A percentile compares a stretch with the other conserved stretches of the same genome.
These are phyloP conservation scores for Rhinoptilus africanus DNA, from an alignment of 2,113 vertebrate species.

Conservation along the genomic window DNA sequence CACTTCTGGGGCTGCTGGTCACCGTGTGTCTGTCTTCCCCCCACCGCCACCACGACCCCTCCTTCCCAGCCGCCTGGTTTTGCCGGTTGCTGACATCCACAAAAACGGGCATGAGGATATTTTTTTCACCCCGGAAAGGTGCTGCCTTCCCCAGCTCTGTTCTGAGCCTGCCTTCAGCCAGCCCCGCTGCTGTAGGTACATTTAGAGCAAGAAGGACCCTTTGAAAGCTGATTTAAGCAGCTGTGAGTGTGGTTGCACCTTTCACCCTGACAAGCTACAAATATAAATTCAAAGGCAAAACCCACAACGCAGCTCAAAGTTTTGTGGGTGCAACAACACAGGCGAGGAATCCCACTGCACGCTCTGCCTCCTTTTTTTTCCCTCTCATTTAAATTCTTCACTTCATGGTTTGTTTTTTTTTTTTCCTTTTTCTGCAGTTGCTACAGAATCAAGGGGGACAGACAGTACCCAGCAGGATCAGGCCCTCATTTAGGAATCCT, in stretches of 20 bases:
- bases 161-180: not conserved
- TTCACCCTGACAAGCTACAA: not conserved
- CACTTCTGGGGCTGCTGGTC: not conserved
- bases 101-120: not conserved
- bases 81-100: not conserved
- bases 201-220: not conserved
- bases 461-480: not conserved
- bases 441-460: not conserved
- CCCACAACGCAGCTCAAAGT: not conserved
- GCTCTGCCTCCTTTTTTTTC: not conserved
- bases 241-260: accelerated
- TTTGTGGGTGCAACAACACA: not conserved
- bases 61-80: accelerated
- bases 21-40: not conserved
- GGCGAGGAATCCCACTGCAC: not conserved
- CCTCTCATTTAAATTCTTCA: not conserved
- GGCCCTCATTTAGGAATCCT: conserved; percentile 21
- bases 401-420: not conserved
- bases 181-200: accelerated
- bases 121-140: not conserved
- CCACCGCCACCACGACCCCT: not conserved
- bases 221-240: not conserved
- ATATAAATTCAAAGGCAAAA: not conserved
- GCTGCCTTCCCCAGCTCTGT: not conserved
- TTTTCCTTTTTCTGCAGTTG: not conserved